Conservation (phyloP, 2,113 vertebrate species). For the Stomatorhinus ivindoensis region DNA sequence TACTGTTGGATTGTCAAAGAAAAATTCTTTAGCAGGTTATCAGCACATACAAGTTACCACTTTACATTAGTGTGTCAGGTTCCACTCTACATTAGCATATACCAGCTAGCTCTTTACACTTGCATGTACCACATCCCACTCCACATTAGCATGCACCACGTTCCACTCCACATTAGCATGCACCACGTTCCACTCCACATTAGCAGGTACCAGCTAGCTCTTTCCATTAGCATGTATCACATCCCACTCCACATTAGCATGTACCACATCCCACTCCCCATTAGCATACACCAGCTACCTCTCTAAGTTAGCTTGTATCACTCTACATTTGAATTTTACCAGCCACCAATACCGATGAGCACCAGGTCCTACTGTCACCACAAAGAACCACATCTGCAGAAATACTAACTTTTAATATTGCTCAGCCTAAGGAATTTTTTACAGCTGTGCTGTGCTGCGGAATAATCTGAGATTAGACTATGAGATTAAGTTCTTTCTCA, state of each 20-base stretch:
- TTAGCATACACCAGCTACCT: background rate
- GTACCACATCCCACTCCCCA: no score
- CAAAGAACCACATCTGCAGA: background rate
- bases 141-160: background rate
- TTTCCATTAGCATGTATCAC: background rate
- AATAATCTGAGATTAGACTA: background rate
- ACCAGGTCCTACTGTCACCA: background rate
- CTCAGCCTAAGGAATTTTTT: background rate
- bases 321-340: background rate
- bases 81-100: background rate
- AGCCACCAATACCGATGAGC: background rate
- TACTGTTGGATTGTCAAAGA: background rate
- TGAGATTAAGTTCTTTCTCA: background rate
- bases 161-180: background rate
- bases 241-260: background rate
- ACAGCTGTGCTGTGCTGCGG: background rate
- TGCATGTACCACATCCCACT: background rate
- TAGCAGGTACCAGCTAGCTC: background rate
- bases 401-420: background rate
- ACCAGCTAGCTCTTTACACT: background rate
- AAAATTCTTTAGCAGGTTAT: background rate
- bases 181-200: background rate
- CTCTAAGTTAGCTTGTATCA: background rate
- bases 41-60: background rate
- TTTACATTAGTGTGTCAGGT: background rate